Percentiles rank a stretch among this genome's conserved stretches.
Conservation (phyloP, 1,140 invertebrate genomes). For the Sogatella furcifera region DNA sequence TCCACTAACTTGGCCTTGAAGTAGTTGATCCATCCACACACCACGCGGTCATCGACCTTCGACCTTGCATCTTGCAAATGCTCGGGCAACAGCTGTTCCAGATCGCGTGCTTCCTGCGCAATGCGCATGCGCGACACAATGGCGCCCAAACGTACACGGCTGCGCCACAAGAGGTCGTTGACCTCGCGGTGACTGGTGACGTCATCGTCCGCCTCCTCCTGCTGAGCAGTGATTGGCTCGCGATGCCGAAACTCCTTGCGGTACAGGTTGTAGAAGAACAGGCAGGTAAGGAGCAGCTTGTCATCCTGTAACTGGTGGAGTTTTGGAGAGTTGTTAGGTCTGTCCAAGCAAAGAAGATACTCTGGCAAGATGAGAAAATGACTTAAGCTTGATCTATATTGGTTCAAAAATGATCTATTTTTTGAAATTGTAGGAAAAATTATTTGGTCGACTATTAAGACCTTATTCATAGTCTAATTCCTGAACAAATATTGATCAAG, state of each 20-base stretch:
- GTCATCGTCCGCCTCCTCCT: slow-evolving; percentile 28
- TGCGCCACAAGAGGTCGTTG: slow-evolving; percentile 45
- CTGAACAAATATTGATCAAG: too few species aligned
- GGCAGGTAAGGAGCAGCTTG: slow-evolving; percentile 31
- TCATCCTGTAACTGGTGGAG: too few species aligned
- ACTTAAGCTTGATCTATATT: too few species aligned
- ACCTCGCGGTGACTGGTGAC: slow-evolving; percentile 37
- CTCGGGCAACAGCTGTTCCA: slow-evolving; percentile 50
- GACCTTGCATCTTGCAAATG: slow-evolving; percentile 55
- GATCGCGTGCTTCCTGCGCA: slow-evolving; percentile 49
- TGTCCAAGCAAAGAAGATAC: too few species aligned
- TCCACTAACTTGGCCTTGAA: slow-evolving; percentile 49
- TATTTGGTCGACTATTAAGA: too few species aligned
- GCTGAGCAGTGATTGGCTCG: slow-evolving; percentile 21
- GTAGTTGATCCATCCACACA: slow-evolving; percentile 64
- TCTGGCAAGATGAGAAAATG: too few species aligned
- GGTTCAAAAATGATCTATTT: too few species aligned
- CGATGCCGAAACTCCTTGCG: slow-evolving; percentile 40
- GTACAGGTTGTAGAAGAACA: slow-evolving; percentile 51
- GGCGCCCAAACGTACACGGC: slow-evolving; percentile 53
- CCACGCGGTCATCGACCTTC: slow-evolving; percentile 42
- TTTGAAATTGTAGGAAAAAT: too few species aligned
- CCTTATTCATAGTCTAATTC: too few species aligned
- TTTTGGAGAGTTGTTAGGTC: too few species aligned
- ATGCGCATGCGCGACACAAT: slow-evolving; percentile 56